These are phyloP conservation scores for Parus major DNA, from an alignment of 2,113 vertebrate species.

Conservation along the genomic window DNA sequence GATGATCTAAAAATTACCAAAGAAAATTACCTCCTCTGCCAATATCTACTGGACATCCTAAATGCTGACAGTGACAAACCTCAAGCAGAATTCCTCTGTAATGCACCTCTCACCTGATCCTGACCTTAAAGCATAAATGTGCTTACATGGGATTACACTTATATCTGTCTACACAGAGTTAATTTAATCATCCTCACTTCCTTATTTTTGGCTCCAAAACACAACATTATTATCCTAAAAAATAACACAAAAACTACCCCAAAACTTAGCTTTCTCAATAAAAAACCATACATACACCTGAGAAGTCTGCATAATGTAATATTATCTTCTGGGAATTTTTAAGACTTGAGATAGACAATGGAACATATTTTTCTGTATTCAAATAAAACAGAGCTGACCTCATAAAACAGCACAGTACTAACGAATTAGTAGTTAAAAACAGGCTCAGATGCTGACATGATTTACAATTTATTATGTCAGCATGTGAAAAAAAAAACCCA, in stretches of 20 bases:
- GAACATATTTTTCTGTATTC: background rate
- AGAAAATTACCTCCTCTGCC: background rate
- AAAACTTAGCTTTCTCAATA: background rate
- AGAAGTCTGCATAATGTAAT: background rate
- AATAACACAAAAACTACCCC: background rate
- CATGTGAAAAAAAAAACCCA: background rate
- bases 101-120: background rate
- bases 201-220: background rate
- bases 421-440: background rate
- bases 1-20: background rate
- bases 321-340: background rate
- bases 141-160: background rate
- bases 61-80: background rate
- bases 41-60: background rate
- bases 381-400: slow-evolving; percentile 13
- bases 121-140: background rate
- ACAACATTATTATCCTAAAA: background rate
- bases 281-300: background rate
- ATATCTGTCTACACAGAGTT: background rate
- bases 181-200: background rate
- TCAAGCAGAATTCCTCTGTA: background rate
- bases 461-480: slow-evolving; percentile 35
- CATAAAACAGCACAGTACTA: slow-evolving; percentile 6
- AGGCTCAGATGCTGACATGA: slow-evolving; percentile 38
- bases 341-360: background rate